phyloP scores from a whole-genome alignment of 2,797 vertebrate species.

The Zenarchopterus dispar region DNA sequence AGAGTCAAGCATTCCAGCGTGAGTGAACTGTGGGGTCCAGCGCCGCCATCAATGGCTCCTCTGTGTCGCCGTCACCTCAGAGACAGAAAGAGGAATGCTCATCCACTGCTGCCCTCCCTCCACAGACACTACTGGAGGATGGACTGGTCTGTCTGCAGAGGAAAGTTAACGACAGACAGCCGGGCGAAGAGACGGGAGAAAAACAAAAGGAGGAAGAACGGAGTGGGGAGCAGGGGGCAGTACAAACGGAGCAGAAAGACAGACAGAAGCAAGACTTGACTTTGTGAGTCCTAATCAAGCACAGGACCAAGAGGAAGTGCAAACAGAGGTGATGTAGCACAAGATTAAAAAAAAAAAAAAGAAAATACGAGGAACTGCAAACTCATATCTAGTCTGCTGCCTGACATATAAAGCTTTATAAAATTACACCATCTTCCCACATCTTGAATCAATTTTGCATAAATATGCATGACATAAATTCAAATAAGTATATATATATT shows the following conservation, averaged over 20 bases:
- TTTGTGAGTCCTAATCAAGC: slow-evolving; percentile 1
- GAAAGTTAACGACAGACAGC: slow-evolving; percentile 25
- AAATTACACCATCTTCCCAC: no score
- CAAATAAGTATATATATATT: no score
- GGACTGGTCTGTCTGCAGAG: slow-evolving; percentile 21
- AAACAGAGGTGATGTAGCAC: neutral
- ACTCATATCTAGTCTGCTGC: no score
- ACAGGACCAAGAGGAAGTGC: slow-evolving; percentile 1
- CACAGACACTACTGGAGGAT: slow-evolving; percentile 17
- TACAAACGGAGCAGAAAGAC: neutral
- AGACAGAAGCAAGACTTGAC: neutral
- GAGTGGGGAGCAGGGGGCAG: neutral
- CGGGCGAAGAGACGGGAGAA: neutral
- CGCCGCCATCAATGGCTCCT: slow-evolving; percentile 65
- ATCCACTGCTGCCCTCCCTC: slow-evolving; percentile 29
- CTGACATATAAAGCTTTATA: no score
- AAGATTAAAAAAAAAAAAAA: no score
- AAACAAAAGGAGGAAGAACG: slow-evolving; percentile 1
- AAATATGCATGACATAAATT: no score
- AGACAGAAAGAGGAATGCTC: slow-evolving; percentile 72
- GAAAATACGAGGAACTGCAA: no score
- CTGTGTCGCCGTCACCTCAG: slow-evolving; percentile 78
- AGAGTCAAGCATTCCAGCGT: slow-evolving; percentile 66
- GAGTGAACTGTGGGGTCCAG: slow-evolving; percentile 57
- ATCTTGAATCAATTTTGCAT: no score